These are phyloP conservation scores for Aplodontia rufa DNA, from an alignment of 2,113 vertebrate genomes.

Conservation along the genomic window DNA sequence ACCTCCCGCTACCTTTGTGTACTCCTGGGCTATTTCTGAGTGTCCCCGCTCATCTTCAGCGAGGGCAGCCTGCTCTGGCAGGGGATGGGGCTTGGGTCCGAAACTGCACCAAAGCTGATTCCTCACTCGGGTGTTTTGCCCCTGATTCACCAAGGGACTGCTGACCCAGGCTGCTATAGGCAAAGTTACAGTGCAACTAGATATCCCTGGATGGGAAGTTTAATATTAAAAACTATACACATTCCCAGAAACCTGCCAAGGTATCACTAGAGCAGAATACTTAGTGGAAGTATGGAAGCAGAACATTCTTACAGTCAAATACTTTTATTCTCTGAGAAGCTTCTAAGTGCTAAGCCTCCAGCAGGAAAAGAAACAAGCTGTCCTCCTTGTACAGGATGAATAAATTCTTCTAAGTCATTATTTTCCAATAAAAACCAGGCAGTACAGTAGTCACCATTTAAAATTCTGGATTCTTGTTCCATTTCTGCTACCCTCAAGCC, in stretches of 20 bases:
- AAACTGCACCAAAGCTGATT: neutral
- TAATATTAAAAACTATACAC: conserved; percentile 31
- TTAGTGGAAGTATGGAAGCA: neutral
- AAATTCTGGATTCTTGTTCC: conserved; percentile 18
- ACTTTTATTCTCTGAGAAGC: conserved; percentile 29
- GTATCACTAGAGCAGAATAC: neutral
- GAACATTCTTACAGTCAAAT: conserved; percentile 27
- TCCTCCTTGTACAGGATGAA: neutral
- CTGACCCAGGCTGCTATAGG: neutral
- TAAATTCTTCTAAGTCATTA: neutral
- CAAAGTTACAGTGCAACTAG: conserved; percentile 16
- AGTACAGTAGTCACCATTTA: neutral
- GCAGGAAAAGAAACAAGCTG: conserved; percentile 10
- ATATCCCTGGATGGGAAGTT: neutral
- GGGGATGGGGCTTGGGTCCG: neutral
- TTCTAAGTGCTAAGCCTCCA: neutral
- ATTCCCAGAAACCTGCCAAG: neutral
- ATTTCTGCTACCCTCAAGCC: neutral
- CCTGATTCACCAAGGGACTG: conserved; percentile 5
- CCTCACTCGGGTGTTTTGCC: neutral
- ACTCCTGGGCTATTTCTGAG: conserved; percentile 57
- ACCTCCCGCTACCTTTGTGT: conserved; percentile 53
- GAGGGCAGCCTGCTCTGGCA: neutral
- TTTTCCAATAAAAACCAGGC: conserved; percentile 23
- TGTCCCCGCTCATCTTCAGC: conserved; percentile 12